phyloP scores from a whole-genome alignment of 2,888 invertebrate species.

The Hypomecis atomaria region DNA sequence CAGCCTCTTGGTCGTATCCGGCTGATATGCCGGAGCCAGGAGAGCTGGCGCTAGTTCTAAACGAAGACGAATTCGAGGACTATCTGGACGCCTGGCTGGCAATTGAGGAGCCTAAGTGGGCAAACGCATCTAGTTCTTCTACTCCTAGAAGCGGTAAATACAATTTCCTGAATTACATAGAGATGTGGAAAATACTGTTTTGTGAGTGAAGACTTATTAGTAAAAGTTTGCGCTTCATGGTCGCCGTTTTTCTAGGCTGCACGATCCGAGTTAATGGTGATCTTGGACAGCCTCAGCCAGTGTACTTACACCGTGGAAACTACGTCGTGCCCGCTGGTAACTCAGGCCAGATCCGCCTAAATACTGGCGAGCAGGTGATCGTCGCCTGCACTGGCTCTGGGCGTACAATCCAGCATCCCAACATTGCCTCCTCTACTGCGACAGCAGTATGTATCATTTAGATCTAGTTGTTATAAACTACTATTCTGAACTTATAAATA shows the following conservation, averaged over 20 bases:
- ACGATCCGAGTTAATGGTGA: slow-evolving; percentile 76
- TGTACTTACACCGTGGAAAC: slow-evolving; percentile 76
- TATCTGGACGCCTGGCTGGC: slow-evolving; percentile 74
- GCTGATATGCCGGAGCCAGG: slow-evolving; percentile 65
- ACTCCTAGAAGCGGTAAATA: slow-evolving; percentile 56
- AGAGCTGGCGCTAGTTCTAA: slow-evolving; percentile 64
- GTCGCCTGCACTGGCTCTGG: slow-evolving; percentile 69
- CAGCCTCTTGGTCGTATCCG: slow-evolving; percentile 52
- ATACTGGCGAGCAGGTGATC: slow-evolving; percentile 60
- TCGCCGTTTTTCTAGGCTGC: slow-evolving; percentile 61
- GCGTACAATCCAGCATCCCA: slow-evolving; percentile 64
- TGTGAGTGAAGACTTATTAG: neutral
- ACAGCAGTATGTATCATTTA: slow-evolving; percentile 58
- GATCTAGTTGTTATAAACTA: too few species aligned
- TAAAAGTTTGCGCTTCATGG: neutral
- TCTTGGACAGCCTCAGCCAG: slow-evolving; percentile 84
- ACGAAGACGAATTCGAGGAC: slow-evolving; percentile 78
- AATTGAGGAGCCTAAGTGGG: slow-evolving; percentile 57
- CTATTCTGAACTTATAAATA: neutral
- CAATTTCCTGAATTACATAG: too few species aligned
- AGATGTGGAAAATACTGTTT: too few species aligned
- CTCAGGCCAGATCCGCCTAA: slow-evolving; percentile 61
- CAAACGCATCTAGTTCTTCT: slow-evolving; percentile 48
- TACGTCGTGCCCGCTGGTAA: slow-evolving; percentile 66
- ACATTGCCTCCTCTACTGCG: slow-evolving; percentile 52